Evolutionary conservation across 2,113 vertebrate genomes (phyloP).

Genomic region (Dipodomys merriami): DNA sequence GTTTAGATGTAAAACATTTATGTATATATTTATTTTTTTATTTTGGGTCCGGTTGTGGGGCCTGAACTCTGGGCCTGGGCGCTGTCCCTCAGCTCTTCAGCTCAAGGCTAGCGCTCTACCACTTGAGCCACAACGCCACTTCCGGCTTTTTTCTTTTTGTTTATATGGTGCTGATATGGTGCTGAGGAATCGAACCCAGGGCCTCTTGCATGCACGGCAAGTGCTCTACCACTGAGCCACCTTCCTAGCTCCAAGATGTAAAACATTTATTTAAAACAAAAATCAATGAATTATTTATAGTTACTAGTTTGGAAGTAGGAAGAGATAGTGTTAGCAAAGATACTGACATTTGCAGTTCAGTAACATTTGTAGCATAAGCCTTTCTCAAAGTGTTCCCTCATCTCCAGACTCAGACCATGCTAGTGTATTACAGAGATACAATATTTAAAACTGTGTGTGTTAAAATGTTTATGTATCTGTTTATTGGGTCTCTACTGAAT

Average conservation of each 20-base stretch:
- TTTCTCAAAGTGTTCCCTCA: not conserved
- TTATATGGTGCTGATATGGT: too few relatives aligned
- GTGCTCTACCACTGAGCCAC: too few relatives aligned
- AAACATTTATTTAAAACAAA: conserved; percentile 50
- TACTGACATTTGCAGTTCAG: not conserved
- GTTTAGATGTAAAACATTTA: conserved; percentile 45
- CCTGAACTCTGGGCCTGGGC: too few relatives aligned
- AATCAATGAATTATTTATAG: conserved; percentile 34
- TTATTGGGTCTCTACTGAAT: not conserved
- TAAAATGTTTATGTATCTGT: not conserved
- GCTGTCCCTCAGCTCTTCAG: too few relatives aligned
- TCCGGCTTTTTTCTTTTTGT: too few relatives aligned
- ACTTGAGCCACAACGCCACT: too few relatives aligned
- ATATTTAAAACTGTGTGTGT: not conserved
- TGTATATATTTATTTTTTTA: not conserved
- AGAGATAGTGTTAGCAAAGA: not conserved
- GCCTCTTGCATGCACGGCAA: too few relatives aligned
- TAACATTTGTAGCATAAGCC: conserved; percentile 2
- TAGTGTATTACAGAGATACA: not conserved
- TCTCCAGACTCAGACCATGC: not conserved
- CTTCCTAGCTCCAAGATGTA: not conserved
- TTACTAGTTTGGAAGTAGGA: conserved; percentile 20
- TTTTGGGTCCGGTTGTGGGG: too few relatives aligned
- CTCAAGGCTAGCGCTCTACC: too few relatives aligned
- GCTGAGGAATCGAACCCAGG: too few relatives aligned